Evolutionary conservation across 2,888 invertebrate genomes (phyloP), one percentile per base, ranked within the genome.

Genomic region (Chalcosyrphus nemorum): DNA sequence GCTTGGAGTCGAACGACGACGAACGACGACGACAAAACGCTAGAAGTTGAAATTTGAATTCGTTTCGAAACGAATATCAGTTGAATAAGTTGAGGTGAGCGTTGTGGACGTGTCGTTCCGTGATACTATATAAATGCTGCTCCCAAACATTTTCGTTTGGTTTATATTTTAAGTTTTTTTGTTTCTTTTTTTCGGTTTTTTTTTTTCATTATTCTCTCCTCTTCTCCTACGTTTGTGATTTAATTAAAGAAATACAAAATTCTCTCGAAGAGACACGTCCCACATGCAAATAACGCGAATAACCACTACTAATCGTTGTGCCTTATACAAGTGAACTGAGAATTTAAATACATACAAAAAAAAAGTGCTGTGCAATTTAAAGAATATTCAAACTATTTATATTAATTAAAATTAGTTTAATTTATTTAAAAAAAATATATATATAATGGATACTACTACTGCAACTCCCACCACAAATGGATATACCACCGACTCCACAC

Each of bases 341-440:
- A 56, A 68, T 86, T 61, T 61, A 54, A 72, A 47, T 21, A 24
- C n/a, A 56, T n/a, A n/a, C n/a, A 27, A 61, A 61, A 43, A 57
- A 84, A 77, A 86, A 86, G 85, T 87, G 88, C 89, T 89, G 89
- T 89, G 89, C 89, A 84, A 80, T 84, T 81, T 45, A 11, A 54
- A 54, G 43, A 11, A 56, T 21, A 50, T 32, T 38, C 43, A 38
- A 59, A 15, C 15, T 66, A 63, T 21, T 43, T 70, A 77, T 77
- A 66, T 70, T n/a, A n/a, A 61, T 41, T 47, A 43, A 59, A 82
- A 38, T 54, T 54, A 29, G 27, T 50, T 63, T 74, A 72, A 66
- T 65, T 57, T 72, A 74, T 74, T 81, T 32, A 45, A 85, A 86
- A 45, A 52, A 85, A 38, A 80, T 0, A 32, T 1, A 32, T 9